Percentiles rank a stretch among this genome's conserved stretches.
These are phyloP conservation scores for Leptarthrus brevirostris DNA, from an alignment of 2,888 invertebrate species.

Conservation along the genomic window DNA sequence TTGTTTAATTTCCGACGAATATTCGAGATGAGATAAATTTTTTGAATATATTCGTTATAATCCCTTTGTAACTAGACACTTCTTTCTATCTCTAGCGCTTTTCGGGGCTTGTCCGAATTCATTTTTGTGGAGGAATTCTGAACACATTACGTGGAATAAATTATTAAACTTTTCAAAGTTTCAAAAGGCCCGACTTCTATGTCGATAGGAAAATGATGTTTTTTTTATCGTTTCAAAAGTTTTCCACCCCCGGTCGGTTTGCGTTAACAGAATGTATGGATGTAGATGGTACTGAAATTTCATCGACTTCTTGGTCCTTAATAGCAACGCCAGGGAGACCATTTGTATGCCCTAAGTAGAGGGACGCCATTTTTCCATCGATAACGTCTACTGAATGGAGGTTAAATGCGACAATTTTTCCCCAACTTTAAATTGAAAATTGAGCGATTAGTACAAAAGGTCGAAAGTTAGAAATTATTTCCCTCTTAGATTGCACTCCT, in stretches of 20 bases:
- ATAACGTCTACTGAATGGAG: constrained; percentile 17
- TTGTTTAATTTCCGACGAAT: neutral
- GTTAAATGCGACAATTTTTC: constrained; percentile 9
- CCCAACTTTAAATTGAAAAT: constrained; percentile 39
- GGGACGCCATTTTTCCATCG: constrained; percentile 27
- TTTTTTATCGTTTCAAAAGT: constrained; percentile 31
- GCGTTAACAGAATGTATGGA: too few relatives aligned
- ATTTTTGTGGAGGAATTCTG: neutral
- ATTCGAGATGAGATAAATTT: neutral
- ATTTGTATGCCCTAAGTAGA: constrained; percentile 16
- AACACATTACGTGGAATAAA: constrained; percentile 27
- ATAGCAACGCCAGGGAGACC: constrained; percentile 7
- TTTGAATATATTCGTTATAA: neutral
- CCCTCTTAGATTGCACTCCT: constrained; percentile 14
- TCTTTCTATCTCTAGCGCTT: neutral
- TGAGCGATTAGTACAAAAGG: constrained; percentile 20
- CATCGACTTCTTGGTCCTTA: neutral
- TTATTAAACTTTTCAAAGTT: constrained; percentile 16
- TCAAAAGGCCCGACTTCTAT: neutral
- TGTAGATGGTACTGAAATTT: neutral
- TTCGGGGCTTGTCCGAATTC: neutral
- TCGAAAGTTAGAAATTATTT: constrained; percentile 23
- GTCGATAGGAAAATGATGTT: constrained; percentile 14
- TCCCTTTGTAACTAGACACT: neutral
- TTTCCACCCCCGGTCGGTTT: neutral